A percentile compares a stretch with the other conserved stretches of the same genome.
Conservation (phyloP, 2,113 vertebrate genomes). For the Nyctereutes procyonoides region DNA sequence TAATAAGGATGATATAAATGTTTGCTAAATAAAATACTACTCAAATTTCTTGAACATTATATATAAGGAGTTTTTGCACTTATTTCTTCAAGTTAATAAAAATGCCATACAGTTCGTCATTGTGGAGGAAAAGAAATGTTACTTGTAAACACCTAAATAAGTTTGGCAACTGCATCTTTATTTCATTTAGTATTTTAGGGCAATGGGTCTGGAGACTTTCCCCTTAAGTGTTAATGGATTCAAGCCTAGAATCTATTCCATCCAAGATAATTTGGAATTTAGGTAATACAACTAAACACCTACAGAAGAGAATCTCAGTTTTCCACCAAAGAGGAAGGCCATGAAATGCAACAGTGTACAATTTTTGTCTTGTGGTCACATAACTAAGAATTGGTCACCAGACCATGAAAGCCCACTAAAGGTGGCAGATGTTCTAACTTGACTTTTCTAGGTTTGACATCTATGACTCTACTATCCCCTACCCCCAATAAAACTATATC, state of each 20-base stretch:
- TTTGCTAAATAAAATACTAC: neutral
- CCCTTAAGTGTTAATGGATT: neutral
- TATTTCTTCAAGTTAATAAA: constrained; percentile 15
- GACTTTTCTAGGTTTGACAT: neutral
- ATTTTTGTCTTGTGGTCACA: neutral
- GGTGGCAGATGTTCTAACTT: neutral
- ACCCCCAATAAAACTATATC: neutral
- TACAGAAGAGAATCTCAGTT: neutral
- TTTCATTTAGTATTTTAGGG: constrained; percentile 9
- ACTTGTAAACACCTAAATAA: neutral
- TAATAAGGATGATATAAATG: neutral
- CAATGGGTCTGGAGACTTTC: neutral
- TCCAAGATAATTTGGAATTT: neutral
- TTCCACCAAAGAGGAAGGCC: neutral
- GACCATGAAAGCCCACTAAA: neutral
- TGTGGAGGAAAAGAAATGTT: neutral
- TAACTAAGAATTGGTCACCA: neutral
- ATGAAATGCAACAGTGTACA: neutral
- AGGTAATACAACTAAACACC: neutral
- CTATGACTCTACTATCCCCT: neutral
- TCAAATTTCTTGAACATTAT: neutral
- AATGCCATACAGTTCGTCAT: neutral
- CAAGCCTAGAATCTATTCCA: neutral
- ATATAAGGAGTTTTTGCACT: neutral
- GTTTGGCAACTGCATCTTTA: neutral